phyloP scores from a whole-genome alignment of 1,140 invertebrate species.

The Penaeus vannamei region DNA sequence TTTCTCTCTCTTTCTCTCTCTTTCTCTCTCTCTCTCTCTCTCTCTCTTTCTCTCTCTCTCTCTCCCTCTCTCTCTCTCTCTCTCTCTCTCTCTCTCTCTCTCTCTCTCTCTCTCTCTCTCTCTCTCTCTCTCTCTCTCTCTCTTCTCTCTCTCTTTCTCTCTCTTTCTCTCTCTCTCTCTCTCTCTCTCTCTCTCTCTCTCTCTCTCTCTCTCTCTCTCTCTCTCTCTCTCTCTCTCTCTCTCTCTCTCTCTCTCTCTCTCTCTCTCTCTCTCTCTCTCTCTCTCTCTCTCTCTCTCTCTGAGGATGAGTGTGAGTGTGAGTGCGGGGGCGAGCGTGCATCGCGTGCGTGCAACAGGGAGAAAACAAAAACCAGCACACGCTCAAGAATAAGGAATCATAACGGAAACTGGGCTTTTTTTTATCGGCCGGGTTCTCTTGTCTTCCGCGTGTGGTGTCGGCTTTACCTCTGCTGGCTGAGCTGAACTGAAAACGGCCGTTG shows the following conservation, averaged over 20 bases:
- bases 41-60: slow-evolving; percentile 16
- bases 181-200: slow-evolving; percentile 46
- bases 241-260: slow-evolving; percentile 41
- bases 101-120: slow-evolving; percentile 44
- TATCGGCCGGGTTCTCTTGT: no score
- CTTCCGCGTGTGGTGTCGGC: no score
- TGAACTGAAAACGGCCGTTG: not conserved
- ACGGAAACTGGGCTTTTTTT: no score
- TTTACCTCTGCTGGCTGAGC: no score
- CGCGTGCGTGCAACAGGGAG: no score
- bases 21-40: slow-evolving; percentile 39
- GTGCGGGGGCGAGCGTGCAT: slow-evolving; percentile 2
- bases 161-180: slow-evolving; percentile 11
- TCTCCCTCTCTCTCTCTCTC: slow-evolving; percentile 46
- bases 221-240: slow-evolving; percentile 44
- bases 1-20: not conserved
- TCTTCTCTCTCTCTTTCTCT: slow-evolving; percentile 37
- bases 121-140: not conserved
- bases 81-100: slow-evolving; percentile 38
- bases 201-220: slow-evolving; percentile 40
- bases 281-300: slow-evolving; percentile 17
- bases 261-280: slow-evolving; percentile 46
- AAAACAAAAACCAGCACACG: no score
- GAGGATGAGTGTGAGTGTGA: slow-evolving; percentile 9
- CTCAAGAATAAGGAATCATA: no score